A percentile compares a stretch with the other conserved stretches of the same genome.
Evolutionary conservation across 2,888 invertebrate genomes (phyloP).

Genomic region (Calameuta idolon): DNA sequence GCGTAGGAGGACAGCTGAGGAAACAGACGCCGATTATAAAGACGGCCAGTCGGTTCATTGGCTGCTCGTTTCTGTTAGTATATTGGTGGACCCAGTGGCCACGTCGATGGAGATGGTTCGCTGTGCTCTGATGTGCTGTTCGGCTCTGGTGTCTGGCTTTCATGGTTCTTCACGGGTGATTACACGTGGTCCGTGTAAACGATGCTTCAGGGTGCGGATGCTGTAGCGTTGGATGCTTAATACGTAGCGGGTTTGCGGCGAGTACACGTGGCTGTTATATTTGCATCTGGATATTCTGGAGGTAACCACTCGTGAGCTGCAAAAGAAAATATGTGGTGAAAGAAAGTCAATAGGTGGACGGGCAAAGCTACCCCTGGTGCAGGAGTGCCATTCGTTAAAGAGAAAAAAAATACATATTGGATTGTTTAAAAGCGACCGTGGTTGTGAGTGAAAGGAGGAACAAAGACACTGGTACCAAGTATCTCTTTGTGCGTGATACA

Average conservation of each 20-base stretch:
- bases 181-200: slow-evolving; percentile 41
- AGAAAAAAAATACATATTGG: background rate
- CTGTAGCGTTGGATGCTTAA: slow-evolving; percentile 28
- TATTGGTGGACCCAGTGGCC: background rate
- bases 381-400: background rate
- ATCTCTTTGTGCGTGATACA: background rate
- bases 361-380: background rate
- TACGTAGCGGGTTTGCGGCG: slow-evolving; percentile 34
- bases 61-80: background rate
- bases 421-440: background rate
- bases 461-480: background rate
- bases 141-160: slow-evolving; percentile 12
- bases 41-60: background rate
- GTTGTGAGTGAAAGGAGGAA: background rate
- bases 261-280: background rate
- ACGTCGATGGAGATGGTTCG: background rate
- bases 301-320: background rate
- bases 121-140: background rate
- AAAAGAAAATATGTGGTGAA: background rate
- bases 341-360: background rate
- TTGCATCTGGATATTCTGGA: background rate
- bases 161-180: slow-evolving; percentile 35
- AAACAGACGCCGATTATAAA: background rate
- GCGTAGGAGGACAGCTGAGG: background rate
- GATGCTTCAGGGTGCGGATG: background rate